These are phyloP conservation scores for Engraulis encrasicolus DNA, from an alignment of 2,113 vertebrate species.

Conservation along the genomic window DNA sequence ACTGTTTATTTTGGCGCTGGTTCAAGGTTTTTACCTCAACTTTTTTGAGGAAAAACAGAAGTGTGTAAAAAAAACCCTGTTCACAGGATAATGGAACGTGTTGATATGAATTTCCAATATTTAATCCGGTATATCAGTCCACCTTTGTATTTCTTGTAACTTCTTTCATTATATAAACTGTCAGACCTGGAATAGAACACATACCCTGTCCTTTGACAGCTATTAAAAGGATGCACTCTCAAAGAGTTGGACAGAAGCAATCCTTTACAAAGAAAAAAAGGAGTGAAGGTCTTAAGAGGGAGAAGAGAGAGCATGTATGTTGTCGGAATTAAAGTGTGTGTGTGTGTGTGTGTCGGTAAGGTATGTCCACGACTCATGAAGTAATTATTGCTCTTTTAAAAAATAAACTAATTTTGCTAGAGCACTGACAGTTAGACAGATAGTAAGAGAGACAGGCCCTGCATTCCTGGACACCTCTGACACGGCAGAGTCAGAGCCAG, in stretches of 20 bases:
- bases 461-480: slow-evolving; percentile 59
- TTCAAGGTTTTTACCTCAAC: background rate
- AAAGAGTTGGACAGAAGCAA: background rate
- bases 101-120: background rate
- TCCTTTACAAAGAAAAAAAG: slow-evolving; percentile 22
- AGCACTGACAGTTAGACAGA: slow-evolving; percentile 41
- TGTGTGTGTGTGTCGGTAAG: no score
- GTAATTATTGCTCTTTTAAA: slow-evolving; percentile 50
- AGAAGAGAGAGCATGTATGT: background rate
- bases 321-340: slow-evolving; percentile 18
- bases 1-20: background rate
- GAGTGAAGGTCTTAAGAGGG: background rate
- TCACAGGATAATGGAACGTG: background rate
- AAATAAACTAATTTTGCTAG: slow-evolving; percentile 46
- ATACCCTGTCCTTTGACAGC: slow-evolving; percentile 38
- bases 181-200: slow-evolving; percentile 36
- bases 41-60: background rate
- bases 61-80: background rate
- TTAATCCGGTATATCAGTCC: background rate
- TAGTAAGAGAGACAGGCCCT: slow-evolving; percentile 41
- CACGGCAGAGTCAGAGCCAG: slow-evolving; percentile 60
- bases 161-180: background rate
- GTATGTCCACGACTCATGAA: slow-evolving; percentile 33
- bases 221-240: slow-evolving; percentile 31
- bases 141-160: background rate